Percentiles rank a stretch among this genome's conserved stretches.
phyloP scores from a whole-genome alignment of 2,888 invertebrate species.

The Erannis defoliaria region DNA sequence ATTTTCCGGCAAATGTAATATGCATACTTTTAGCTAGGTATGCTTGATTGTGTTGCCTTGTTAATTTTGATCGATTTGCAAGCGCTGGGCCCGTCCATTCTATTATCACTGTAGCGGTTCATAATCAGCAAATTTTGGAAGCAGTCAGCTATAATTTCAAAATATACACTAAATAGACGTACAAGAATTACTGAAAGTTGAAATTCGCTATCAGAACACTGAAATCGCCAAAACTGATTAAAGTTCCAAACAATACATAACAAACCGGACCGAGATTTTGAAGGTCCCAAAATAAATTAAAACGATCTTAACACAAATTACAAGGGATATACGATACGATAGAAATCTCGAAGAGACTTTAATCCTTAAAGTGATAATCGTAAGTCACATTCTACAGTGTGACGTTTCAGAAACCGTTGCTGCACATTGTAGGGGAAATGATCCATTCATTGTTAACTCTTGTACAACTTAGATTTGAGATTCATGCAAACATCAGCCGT shows the following conservation, averaged over 20 bases:
- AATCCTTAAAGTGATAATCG: conserved; percentile 43
- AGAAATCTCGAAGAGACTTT: conserved; percentile 36
- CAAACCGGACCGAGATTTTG: conserved; percentile 60
- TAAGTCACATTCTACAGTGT: conserved; percentile 63
- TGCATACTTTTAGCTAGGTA: too few relatives aligned
- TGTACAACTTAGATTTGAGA: conserved; percentile 58
- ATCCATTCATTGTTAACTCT: conserved; percentile 83
- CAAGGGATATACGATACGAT: conserved; percentile 57
- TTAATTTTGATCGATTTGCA: too few relatives aligned
- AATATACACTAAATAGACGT: not conserved
- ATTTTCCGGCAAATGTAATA: too few relatives aligned
- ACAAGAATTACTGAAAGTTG: conserved; percentile 17
- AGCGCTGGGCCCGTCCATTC: too few relatives aligned
- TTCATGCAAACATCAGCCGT: conserved; percentile 51
- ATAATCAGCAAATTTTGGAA: not conserved
- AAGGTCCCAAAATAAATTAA: conserved; percentile 73
- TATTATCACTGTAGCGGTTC: too few relatives aligned
- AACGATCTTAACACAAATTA: conserved; percentile 69
- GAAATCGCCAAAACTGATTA: conserved; percentile 51
- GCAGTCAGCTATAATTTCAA: conserved; percentile 10
- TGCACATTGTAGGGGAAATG: conserved; percentile 82
- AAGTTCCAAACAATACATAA: conserved; percentile 56
- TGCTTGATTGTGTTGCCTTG: too few relatives aligned
- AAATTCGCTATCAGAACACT: conserved; percentile 22
- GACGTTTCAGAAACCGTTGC: conserved; percentile 74